These are phyloP conservation scores for Anseranas semipalmata DNA, from an alignment of 2,113 vertebrate genomes.

Conservation along the genomic window DNA sequence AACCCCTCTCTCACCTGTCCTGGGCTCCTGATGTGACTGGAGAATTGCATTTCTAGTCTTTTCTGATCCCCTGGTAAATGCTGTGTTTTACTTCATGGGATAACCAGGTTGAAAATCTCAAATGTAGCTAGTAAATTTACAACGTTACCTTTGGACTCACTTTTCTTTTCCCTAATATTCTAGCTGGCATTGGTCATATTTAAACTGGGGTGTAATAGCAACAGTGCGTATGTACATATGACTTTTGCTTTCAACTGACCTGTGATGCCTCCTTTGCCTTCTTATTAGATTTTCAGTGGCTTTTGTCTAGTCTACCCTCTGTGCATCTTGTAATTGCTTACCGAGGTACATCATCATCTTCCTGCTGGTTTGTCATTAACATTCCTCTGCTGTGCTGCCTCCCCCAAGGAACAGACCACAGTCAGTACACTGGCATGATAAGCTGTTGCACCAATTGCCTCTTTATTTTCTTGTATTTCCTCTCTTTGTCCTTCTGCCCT, in stretches of 20 bases:
- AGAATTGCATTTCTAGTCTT: not conserved
- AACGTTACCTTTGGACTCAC: not conserved
- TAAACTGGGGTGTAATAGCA: not conserved
- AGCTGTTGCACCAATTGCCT: not conserved
- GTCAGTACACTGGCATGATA: not conserved
- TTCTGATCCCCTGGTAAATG: not conserved
- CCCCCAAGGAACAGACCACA: not conserved
- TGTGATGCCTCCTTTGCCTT: slow-evolving; percentile 13
- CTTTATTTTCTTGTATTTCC: not conserved
- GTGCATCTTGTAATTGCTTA: slow-evolving; percentile 1
- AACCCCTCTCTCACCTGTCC: not conserved
- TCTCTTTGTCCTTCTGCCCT: not conserved
- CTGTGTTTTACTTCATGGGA: not conserved
- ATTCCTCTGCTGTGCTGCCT: slow-evolving; percentile 13
- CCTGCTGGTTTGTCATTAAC: slow-evolving; percentile 34
- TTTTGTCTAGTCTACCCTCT: not conserved
- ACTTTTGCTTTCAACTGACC: slow-evolving; percentile 9
- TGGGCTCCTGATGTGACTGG: not conserved
- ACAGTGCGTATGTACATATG: not conserved
- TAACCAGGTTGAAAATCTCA: not conserved
- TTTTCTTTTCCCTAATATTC: not conserved
- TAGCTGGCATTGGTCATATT: not conserved
- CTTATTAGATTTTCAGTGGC: slow-evolving; percentile 10
- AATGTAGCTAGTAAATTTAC: not conserved
- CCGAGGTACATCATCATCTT: not conserved